Percentiles rank a stretch among this genome's conserved stretches.
Conservation (phyloP, 2,888 invertebrate species). For the Beris chalybata region DNA sequence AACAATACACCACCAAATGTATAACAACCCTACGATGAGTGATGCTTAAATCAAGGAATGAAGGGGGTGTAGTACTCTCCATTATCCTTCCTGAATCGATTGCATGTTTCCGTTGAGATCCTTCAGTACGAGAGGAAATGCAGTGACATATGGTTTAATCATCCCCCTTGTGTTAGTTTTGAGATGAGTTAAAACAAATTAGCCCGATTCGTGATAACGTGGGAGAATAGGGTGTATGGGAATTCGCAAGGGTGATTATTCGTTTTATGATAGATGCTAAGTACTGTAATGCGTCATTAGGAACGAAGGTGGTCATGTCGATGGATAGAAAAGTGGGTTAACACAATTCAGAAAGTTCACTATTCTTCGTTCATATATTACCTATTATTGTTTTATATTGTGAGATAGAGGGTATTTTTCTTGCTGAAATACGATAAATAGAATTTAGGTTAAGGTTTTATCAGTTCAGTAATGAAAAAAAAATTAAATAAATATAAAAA, state of each 20-base stretch:
- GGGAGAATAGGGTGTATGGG: conserved; percentile 27
- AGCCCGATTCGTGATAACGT: conserved; percentile 13
- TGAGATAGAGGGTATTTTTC: too few species aligned
- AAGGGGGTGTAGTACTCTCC: background rate
- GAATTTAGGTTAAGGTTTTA: too few species aligned
- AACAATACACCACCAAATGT: conserved; percentile 3
- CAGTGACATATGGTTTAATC: conserved; percentile 32
- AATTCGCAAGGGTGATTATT: conserved; percentile 20
- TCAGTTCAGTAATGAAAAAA: too few species aligned
- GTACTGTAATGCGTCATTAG: too few species aligned
- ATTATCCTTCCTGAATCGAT: conserved; percentile 22
- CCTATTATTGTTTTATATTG: too few species aligned
- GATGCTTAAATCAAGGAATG: conserved; percentile 33
- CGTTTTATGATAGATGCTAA: background rate
- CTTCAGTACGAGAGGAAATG: conserved; percentile 19
- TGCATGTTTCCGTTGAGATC: conserved; percentile 15
- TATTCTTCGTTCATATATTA: too few species aligned
- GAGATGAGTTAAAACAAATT: conserved; percentile 29
- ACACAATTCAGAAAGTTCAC: too few species aligned
- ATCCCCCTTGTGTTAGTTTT: conserved; percentile 11
- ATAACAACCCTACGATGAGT: conserved; percentile 28
- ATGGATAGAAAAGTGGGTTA: too few species aligned
- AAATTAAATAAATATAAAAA: too few species aligned
- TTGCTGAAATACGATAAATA: too few species aligned
- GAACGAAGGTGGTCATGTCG: too few species aligned